phyloP scores from a whole-genome alignment of 2,888 invertebrate genomes.

The Kuschelorhynchus macadamiae region DNA sequence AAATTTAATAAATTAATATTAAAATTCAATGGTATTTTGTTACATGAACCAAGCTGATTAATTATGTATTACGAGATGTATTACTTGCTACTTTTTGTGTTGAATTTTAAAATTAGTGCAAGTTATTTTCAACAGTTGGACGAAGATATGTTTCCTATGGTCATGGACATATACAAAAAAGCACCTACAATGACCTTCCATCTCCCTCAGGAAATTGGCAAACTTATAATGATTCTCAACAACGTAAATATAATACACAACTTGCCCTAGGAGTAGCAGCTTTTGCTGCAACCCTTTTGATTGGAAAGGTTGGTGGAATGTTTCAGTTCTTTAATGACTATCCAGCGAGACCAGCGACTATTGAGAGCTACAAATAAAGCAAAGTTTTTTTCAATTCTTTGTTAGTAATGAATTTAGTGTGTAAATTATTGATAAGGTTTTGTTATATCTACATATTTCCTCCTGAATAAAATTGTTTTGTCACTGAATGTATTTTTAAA shows the following conservation, averaged over 20 bases:
- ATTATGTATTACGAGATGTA: too few relatives aligned
- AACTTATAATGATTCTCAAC: slow-evolving; percentile 75
- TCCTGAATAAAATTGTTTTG: too few relatives aligned
- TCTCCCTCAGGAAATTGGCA: slow-evolving; percentile 86
- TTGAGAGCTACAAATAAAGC: slow-evolving; percentile 58
- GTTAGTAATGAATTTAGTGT: slow-evolving; percentile 34
- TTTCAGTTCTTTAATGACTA: slow-evolving; percentile 76
- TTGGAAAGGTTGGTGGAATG: slow-evolving; percentile 74
- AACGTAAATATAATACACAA: slow-evolving; percentile 78
- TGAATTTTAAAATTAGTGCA: too few relatives aligned
- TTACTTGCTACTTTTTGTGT: too few relatives aligned
- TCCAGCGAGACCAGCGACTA: slow-evolving; percentile 69
- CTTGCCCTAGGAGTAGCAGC: slow-evolving; percentile 74
- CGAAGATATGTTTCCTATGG: slow-evolving; percentile 50
- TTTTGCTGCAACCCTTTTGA: slow-evolving; percentile 67
- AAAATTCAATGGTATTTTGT: too few relatives aligned
- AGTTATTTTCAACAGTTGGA: slow-evolving; percentile 44
- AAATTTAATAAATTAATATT: too few relatives aligned
- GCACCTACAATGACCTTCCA: slow-evolving; percentile 84
- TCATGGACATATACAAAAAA: slow-evolving; percentile 38
- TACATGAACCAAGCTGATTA: too few relatives aligned
- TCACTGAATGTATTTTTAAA: too few relatives aligned
- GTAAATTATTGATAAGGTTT: slow-evolving; percentile 34
- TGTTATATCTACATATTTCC: too few relatives aligned
- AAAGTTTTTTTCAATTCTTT: not conserved